Evolutionary conservation across 2,113 vertebrate species (phyloP).

Genomic region (Bos indicus): DNA sequence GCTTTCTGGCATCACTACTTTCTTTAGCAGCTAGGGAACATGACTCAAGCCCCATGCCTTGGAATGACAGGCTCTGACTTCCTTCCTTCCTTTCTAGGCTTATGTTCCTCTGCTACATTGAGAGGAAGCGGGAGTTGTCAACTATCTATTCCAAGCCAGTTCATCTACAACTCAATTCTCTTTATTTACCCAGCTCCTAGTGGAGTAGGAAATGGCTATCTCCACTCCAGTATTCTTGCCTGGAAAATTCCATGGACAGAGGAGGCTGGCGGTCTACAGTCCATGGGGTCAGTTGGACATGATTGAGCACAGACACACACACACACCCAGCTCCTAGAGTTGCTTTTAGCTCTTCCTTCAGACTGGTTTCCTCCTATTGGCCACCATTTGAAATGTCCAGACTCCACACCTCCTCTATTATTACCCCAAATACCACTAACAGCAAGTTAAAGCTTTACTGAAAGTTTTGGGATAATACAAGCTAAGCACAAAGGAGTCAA

Average conservation of each 20-base stretch:
- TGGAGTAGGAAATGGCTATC: neutral
- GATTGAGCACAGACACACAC: neutral
- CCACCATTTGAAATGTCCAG: neutral
- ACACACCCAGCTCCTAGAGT: neutral
- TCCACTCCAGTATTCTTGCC: neutral
- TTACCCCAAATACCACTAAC: neutral
- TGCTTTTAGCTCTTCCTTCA: neutral
- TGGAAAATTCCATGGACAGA: neutral
- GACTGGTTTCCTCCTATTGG: neutral
- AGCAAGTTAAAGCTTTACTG: neutral
- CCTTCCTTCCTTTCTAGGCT: neutral
- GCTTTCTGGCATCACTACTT: neutral
- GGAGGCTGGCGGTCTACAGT: neutral
- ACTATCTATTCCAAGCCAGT: neutral
- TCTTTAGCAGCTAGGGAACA: neutral
- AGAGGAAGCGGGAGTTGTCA: neutral
- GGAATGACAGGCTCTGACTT: neutral
- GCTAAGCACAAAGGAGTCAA: neutral
- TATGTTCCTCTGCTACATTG: neutral
- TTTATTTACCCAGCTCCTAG: neutral
- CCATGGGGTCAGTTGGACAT: neutral
- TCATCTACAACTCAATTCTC: neutral
- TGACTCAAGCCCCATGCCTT: neutral
- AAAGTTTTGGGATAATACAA: neutral
- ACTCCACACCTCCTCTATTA: neutral